Base-by-base conservation (phyloP, 2,888 invertebrate species). In the Pammene fasciana region DNA sequence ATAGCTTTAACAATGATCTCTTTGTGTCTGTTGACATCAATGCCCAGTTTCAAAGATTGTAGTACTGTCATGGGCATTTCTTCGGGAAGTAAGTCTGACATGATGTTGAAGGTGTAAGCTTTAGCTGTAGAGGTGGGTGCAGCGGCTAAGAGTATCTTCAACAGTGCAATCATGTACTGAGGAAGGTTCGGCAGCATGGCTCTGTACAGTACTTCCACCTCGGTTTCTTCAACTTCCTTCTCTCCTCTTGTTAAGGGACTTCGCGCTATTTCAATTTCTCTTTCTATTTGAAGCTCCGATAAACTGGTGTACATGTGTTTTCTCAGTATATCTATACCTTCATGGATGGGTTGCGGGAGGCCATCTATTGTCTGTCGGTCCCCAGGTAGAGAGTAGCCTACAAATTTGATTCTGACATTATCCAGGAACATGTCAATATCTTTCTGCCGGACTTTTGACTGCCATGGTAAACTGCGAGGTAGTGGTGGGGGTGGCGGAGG, bases 101-200 rank as follows among this genome's bases (percentile, higher is more conserved):
- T 96, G 55, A 99, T 99, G 87, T 99, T 99, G 79, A 99, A 98
- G 61, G 99, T 98, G 84, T 99, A 99, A 41, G 90, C 97, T 92
- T 99, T 99, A 6, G 97, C 96, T 90, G 99, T 99, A n/a, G 98
- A 98, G n/a, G 99, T 99, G 5, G 99, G 99, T 45, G 99, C 98
- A 66, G 99, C 99, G 41, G 99, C 99, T 68, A 99, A 93, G 68
- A 99, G 93, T 77, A 99, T 98, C 93, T 99, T 99, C 62, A 99
- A 91, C 66, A 99, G 86, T 26, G 99, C 98, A 82, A 99, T 99
- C 96, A 99, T 98, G 82, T 99, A 99, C 82, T 99, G 99, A 10
- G 99, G 98, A 79, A 99, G 93, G 90, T 97, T 98, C 0, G 99
- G 98, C 75, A 99, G 89, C 94, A 99, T 97, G n/a, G 97, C 97